Conservation (phyloP, 1,140 invertebrate genomes). For the Hycleus cichorii region DNA sequence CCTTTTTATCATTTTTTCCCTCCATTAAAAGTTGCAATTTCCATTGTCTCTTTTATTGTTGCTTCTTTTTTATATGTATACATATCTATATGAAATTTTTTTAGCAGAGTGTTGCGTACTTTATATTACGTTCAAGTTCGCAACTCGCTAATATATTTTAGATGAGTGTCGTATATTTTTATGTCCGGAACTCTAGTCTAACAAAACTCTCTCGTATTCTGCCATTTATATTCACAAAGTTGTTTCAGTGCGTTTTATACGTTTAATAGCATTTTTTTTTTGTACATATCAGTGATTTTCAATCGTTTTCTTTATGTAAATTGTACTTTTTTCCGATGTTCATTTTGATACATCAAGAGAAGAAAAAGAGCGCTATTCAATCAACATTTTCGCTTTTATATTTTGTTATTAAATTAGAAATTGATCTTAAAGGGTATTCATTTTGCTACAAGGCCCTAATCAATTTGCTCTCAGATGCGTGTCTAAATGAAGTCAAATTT, state of each 20-base stretch:
- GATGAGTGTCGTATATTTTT: constrained; percentile 19
- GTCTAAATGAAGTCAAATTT: constrained; percentile 21
- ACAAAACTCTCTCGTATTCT: not conserved
- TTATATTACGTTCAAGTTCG: constrained; percentile 11
- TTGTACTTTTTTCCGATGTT: not conserved
- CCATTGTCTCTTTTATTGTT: too few species aligned
- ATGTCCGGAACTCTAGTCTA: constrained; percentile 15
- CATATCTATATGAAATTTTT: not conserved
- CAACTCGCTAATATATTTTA: constrained; percentile 16
- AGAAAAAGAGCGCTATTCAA: too few species aligned
- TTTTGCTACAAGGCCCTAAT: too few species aligned
- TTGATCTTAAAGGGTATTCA: too few species aligned
- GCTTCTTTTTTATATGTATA: too few species aligned
- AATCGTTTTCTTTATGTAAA: constrained; percentile 9
- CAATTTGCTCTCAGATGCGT: not conserved
- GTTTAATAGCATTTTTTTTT: constrained; percentile 15
- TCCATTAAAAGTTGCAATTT: too few species aligned
- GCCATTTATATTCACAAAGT: constrained; percentile 12
- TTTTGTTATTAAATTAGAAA: too few species aligned
- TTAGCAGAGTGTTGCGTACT: constrained; percentile 5
- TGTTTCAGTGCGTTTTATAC: constrained; percentile 11
- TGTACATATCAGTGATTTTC: constrained; percentile 10
- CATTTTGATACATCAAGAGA: too few species aligned
- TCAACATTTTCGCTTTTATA: too few species aligned
- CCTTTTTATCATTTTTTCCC: too few species aligned